Conservation (phyloP, 2,888 invertebrate species). For the Gibbula magus region DNA sequence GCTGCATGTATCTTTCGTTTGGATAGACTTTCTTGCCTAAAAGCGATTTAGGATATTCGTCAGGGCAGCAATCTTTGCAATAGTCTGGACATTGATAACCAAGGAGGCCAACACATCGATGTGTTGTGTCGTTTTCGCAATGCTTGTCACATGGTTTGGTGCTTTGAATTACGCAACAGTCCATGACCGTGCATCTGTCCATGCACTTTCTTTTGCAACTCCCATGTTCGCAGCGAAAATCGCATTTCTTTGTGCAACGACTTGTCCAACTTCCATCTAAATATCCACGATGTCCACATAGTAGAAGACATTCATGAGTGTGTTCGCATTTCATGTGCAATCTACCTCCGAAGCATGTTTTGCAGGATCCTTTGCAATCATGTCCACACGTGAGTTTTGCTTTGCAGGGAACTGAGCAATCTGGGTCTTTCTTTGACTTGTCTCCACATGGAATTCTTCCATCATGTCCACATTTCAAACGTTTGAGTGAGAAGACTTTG, state of each 20-base stretch:
- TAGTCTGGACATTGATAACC: conserved; percentile 82
- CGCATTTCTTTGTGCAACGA: conserved; percentile 37
- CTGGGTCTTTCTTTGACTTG: conserved; percentile 26
- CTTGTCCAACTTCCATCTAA: neutral
- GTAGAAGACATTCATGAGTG: neutral
- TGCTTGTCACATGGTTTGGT: conserved; percentile 71
- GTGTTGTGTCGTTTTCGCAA: conserved; percentile 78
- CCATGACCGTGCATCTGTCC: conserved; percentile 71
- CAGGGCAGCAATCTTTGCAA: conserved; percentile 79
- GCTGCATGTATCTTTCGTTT: conserved; percentile 68
- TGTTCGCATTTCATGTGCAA: conserved; percentile 76
- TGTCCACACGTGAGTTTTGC: conserved; percentile 59
- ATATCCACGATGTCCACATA: conserved; percentile 9
- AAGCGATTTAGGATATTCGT: conserved; percentile 60
- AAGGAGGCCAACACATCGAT: conserved; percentile 82
- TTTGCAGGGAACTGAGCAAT: conserved; percentile 46
- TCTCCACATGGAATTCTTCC: conserved; percentile 34
- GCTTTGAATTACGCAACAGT: conserved; percentile 67
- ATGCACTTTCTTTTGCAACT: conserved; percentile 65
- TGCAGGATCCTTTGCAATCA: conserved; percentile 69
- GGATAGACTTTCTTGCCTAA: conserved; percentile 59
- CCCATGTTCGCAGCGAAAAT: conserved; percentile 67
- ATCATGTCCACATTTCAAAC: conserved; percentile 43
- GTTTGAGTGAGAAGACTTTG: conserved; percentile 33
- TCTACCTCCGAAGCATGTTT: conserved; percentile 79